Percentiles rank a stretch among this genome's conserved stretches.
These are phyloP conservation scores for Drosophila miranda DNA, from an alignment of 1,140 invertebrate genomes.

Conservation along the genomic window DNA sequence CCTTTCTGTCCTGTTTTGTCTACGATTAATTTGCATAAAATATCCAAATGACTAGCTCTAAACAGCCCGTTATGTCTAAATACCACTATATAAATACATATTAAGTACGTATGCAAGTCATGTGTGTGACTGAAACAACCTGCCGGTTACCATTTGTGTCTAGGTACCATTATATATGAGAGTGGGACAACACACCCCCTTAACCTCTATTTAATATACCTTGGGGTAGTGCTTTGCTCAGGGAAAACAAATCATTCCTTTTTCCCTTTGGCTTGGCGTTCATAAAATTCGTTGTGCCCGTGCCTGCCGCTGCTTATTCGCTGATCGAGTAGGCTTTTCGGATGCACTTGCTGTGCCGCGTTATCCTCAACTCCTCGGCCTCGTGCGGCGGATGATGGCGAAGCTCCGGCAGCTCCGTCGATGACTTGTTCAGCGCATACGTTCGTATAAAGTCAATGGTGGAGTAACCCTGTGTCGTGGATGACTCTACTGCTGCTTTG, in stretches of 20 bases:
- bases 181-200: too few relatives aligned
- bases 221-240: constrained; percentile 1
- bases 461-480: constrained; percentile 87
- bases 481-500: constrained; percentile 3
- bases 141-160: constrained; percentile 43
- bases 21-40: constrained; percentile 52
- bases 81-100: constrained; percentile 41
- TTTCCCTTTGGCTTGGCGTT: constrained; percentile 7
- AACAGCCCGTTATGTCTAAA: constrained; percentile 54
- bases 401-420: constrained; percentile 80
- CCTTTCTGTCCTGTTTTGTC: constrained; percentile 48
- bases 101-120: constrained; percentile 59
- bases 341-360: constrained; percentile 82
- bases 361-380: constrained; percentile 86
- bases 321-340: constrained; percentile 84
- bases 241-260: background rate
- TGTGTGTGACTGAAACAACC: constrained; percentile 60
- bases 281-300: constrained; percentile 53
- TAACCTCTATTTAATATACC: too few relatives aligned
- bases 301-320: constrained; percentile 82
- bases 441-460: constrained; percentile 97
- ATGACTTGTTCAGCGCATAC: constrained; percentile 89
- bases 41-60: constrained; percentile 65
- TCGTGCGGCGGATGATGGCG: constrained; percentile 69
- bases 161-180: too few relatives aligned